A percentile compares a stretch with the other conserved stretches of the same genome.
phyloP scores from a whole-genome alignment of 2,888 invertebrate genomes.

The Hyppa rectilinea region DNA sequence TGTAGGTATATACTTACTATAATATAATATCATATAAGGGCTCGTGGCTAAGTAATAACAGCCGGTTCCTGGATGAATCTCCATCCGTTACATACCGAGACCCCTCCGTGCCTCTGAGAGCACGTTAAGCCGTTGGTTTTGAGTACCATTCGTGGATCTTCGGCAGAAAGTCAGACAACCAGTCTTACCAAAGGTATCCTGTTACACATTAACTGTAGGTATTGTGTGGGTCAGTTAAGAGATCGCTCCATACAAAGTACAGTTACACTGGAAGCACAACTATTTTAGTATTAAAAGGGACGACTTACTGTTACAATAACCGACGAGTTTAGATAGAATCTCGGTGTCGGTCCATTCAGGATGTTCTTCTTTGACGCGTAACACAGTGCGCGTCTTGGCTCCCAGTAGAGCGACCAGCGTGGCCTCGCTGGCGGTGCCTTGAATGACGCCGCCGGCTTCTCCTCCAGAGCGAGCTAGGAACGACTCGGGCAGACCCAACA shows the following conservation, averaged over 20 bases:
- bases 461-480: conserved; percentile 96
- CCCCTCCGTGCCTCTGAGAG: neutral
- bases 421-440: conserved; percentile 98
- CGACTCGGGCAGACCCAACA: conserved; percentile 95
- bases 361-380: conserved; percentile 92
- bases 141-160: neutral
- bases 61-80: neutral
- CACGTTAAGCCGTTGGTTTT: neutral
- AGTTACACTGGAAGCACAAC: neutral
- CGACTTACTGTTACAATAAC: conserved; percentile 95
- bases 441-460: conserved; percentile 97
- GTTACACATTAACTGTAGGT: neutral
- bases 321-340: conserved; percentile 95
- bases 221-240: neutral
- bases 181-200: neutral
- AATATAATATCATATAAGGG: neutral
- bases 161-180: neutral
- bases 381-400: conserved; percentile 94
- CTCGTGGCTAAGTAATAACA: neutral
- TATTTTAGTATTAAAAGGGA: neutral
- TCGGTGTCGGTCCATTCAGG: conserved; percentile 94
- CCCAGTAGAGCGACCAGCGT: conserved; percentile 98
- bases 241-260: neutral
- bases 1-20: no score
- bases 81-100: neutral